Evolutionary conservation across 2,888 invertebrate species (phyloP), one percentile per base, ranked within the genome.

Genomic region (Epiblema foenella): DNA sequence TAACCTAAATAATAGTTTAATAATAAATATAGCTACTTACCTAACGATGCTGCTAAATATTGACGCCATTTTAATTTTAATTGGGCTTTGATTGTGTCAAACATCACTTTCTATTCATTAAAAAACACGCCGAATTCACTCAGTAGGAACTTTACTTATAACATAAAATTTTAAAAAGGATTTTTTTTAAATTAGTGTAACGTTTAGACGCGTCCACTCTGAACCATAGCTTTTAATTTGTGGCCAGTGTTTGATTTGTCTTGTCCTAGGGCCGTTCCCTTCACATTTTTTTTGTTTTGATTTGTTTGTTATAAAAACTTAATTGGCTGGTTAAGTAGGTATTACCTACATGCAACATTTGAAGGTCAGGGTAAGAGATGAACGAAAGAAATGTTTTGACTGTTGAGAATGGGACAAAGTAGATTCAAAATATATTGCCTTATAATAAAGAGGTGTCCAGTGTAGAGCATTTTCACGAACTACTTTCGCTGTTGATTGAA

Each of bases 21-120:
- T 24, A 24, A 24, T 24, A 15, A 42, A 15, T 42, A n/a, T 54
- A 24, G 9, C 46, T 74, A 76, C 86, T 83, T 80, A 92, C 93
- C 93, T 74, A 93, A 86, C 42, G 91, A 93, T 70, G 93, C 93
- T 70, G 86, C 87, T 77, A 93, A 89, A 84, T 91, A 93, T 83
- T 93, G 93, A 73, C 90, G 85, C 93, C 93, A 93, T 89, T 90
- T 89, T 74, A 85, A 78, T 78, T 86, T 86, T 1, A 92, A 79
- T 69, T 88, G 85, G 52, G 78, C 76, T 76, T 78, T 82, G 54
- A 85, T 83, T 39, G 73, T 80, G 73, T 88, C 86, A 69, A 90
- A 86, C 88, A 89, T 86, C 76, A 73, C 84, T 60, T 37, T 51
- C 9, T 15, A 63, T 51, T 64, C 64, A 52, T 52, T 37, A 56